These are phyloP conservation scores for Frieseomelitta varia DNA, from an alignment of 1,140 invertebrate genomes.

Conservation along the genomic window DNA sequence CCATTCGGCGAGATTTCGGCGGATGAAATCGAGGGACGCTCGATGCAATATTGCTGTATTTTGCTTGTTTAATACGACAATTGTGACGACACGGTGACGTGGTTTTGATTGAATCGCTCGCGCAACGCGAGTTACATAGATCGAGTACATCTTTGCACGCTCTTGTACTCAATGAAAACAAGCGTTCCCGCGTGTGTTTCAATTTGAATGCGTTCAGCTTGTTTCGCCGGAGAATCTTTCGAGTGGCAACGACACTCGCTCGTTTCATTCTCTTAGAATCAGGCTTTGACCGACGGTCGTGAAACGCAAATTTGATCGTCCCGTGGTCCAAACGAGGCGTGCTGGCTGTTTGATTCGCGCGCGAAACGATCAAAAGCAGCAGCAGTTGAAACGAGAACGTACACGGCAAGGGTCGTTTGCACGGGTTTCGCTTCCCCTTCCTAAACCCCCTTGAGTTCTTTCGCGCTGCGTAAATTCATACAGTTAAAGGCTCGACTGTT, in stretches of 20 bases:
- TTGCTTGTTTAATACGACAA: neutral
- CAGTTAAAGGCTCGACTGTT: slow-evolving; percentile 22
- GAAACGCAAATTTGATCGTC: neutral
- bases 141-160: neutral
- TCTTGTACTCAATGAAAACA: neutral
- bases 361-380: neutral
- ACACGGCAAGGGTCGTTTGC: neutral
- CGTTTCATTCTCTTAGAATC: neutral
- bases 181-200: neutral
- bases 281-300: neutral
- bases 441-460: too few species aligned
- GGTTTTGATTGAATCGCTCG: neutral
- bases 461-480: neutral
- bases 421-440: neutral
- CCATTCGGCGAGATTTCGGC: neutral
- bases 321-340: neutral
- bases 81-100: neutral
- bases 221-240: neutral
- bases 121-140: neutral
- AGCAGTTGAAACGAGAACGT: neutral
- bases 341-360: neutral
- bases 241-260: too few species aligned
- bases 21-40: neutral
- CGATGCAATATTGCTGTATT: neutral
- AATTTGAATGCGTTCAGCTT: neutral